phyloP scores from a whole-genome alignment of 2,113 vertebrate genomes.

The Rissa tridactyla region DNA sequence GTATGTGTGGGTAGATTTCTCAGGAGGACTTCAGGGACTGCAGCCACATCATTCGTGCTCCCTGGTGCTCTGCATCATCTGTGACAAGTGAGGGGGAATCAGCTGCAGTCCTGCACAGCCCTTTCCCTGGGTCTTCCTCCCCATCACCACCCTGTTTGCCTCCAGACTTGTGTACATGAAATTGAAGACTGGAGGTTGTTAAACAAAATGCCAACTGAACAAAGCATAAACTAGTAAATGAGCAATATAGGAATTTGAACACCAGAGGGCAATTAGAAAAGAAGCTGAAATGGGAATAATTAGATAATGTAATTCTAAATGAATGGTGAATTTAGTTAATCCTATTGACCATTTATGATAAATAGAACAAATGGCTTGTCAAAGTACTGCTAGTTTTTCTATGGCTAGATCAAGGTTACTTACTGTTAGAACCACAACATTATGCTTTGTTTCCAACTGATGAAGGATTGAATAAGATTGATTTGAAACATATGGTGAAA shows the following conservation, averaged over 20 bases:
- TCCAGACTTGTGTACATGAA: neutral
- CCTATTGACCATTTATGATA: neutral
- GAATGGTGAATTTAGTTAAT: neutral
- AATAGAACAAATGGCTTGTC: constrained; percentile 25
- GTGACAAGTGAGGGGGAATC: neutral
- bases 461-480: constrained; percentile 50
- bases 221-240: neutral
- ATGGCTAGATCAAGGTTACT: constrained; percentile 44
- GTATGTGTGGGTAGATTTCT: constrained; percentile 4
- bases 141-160: neutral
- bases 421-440: constrained; percentile 40
- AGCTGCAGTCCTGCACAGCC: neutral
- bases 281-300: neutral
- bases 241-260: neutral
- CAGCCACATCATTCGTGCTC: neutral
- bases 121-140: neutral
- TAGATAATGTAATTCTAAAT: neutral
- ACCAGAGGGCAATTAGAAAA: neutral
- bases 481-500: constrained; percentile 72
- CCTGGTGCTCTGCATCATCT: neutral
- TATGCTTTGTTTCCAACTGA: constrained; percentile 66
- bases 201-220: neutral
- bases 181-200: neutral
- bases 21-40: neutral
- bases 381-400: constrained; percentile 35